phyloP scores from a whole-genome alignment of 2,888 invertebrate species.

The Ormyrus nitidulus region DNA sequence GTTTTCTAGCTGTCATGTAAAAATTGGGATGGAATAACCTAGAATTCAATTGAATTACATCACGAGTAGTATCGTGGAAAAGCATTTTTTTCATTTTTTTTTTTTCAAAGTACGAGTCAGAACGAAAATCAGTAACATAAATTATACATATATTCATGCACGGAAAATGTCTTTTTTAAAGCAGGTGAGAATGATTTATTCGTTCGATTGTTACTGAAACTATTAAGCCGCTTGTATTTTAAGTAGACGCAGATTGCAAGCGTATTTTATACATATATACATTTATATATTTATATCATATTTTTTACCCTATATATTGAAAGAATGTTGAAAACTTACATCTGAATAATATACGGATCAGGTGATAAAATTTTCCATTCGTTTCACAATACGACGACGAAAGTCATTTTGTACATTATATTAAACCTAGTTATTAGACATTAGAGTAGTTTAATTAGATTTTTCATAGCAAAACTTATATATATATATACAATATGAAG shows the following conservation, averaged over 20 bases:
- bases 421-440: constrained; percentile 32
- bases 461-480: not conserved
- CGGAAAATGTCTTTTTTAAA: not conserved
- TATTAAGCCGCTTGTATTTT: constrained; percentile 24
- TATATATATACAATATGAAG: not conserved
- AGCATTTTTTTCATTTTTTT: not conserved
- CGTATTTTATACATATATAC: not conserved
- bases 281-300: not conserved
- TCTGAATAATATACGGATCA: not conserved
- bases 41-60: not conserved
- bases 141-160: not conserved
- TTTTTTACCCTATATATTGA: not conserved
- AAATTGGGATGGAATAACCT: not conserved
- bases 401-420: constrained; percentile 28
- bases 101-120: not conserved
- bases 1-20: not conserved
- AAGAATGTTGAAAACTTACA: constrained; percentile 12
- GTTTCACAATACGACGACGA: constrained; percentile 15
- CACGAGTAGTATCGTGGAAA: constrained; percentile 31
- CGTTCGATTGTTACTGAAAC: constrained; percentile 13
- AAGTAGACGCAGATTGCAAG: constrained; percentile 27
- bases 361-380: constrained; percentile 6
- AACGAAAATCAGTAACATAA: not conserved
- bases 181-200: constrained; percentile 30
- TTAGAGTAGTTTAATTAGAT: constrained; percentile 40